Conservation (phyloP, 2,888 invertebrate genomes). For the Sepioteuthis lessoniana region DNA sequence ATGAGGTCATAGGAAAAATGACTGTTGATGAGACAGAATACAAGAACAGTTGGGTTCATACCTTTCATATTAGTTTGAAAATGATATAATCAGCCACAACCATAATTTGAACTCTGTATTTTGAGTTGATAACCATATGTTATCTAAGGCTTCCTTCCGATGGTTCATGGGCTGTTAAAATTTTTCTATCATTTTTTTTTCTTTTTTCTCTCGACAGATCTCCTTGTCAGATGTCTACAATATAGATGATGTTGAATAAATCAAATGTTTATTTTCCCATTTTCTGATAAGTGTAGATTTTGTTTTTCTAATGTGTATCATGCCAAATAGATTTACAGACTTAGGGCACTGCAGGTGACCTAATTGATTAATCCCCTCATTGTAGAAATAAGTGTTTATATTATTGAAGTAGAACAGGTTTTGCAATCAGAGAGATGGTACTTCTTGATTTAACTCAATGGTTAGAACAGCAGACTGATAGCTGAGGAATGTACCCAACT, state of each 20-base stretch:
- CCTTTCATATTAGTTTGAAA: too few species aligned
- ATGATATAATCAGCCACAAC: too few species aligned
- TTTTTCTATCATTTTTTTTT: too few species aligned
- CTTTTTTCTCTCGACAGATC: too few species aligned
- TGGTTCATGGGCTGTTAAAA: too few species aligned
- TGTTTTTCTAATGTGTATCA: neutral
- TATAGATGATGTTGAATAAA: neutral
- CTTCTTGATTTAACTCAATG: neutral
- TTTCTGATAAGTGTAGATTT: neutral
- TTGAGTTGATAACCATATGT: too few species aligned
- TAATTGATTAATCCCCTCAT: neutral
- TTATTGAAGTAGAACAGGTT: neutral
- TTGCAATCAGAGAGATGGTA: neutral
- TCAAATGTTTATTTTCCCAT: slow-evolving; percentile 16
- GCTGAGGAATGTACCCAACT: too few species aligned
- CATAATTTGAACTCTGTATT: too few species aligned
- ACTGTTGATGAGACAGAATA: too few species aligned
- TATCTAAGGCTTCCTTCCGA: too few species aligned
- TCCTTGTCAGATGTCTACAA: neutral
- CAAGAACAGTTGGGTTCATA: too few species aligned
- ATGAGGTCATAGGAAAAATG: too few species aligned
- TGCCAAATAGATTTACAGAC: neutral
- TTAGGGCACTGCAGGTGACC: neutral
- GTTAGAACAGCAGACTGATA: neutral
- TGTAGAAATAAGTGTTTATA: slow-evolving; percentile 10